phyloP scores from a whole-genome alignment of 2,797 vertebrate genomes.

The Gobio occitaniae region DNA sequence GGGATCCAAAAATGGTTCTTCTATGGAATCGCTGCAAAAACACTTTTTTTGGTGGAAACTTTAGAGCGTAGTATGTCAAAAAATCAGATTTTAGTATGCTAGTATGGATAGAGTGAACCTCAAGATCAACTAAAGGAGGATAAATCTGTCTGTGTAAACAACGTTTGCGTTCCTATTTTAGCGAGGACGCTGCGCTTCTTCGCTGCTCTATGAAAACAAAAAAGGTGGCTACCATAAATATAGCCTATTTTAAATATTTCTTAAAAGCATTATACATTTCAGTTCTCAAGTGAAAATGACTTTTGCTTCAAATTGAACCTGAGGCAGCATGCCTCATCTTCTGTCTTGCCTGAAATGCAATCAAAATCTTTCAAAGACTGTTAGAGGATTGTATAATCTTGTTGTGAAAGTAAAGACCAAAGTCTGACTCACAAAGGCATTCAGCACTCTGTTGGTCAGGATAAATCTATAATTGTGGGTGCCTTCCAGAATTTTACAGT shows the following conservation, averaged over 20 bases:
- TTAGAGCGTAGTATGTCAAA: neutral
- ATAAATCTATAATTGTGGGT: constrained; percentile 21
- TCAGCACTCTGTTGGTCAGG: constrained; percentile 16
- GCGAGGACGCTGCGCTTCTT: neutral
- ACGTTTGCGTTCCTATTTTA: neutral
- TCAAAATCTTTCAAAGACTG: neutral
- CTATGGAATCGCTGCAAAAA: neutral
- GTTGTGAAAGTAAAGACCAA: constrained; percentile 10
- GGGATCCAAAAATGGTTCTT: neutral
- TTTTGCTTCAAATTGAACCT: neutral
- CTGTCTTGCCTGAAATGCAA: neutral
- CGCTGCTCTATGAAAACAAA: neutral
- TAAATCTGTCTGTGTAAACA: neutral
- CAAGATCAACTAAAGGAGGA: neutral
- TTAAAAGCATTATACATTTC: neutral
- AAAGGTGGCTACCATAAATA: neutral
- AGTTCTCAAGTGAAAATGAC: neutral
- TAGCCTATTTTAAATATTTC: neutral
- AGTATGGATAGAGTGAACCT: neutral
- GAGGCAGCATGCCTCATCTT: neutral
- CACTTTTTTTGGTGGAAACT: neutral
- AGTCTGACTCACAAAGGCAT: neutral
- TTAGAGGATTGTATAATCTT: neutral
- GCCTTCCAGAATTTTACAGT: constrained; percentile 43
- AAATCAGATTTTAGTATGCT: neutral